A percentile compares a stretch with the other conserved stretches of the same genome.
Evolutionary conservation across 1,140 invertebrate genomes (phyloP).

Genomic region (Marisa cornuarietis): DNA sequence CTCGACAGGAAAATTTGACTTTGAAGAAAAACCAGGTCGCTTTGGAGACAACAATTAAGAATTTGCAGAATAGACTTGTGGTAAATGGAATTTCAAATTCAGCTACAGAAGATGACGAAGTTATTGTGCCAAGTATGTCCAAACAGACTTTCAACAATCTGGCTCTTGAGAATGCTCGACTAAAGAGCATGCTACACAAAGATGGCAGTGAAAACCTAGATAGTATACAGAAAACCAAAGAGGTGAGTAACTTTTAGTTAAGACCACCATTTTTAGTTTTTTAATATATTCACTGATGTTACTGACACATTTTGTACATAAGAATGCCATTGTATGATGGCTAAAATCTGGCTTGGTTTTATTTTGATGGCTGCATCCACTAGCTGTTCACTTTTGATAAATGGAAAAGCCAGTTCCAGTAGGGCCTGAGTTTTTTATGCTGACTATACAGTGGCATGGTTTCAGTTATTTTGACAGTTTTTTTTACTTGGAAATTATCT

Average conservation of each 20-base stretch:
- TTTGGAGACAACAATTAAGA: slow-evolving; percentile 49
- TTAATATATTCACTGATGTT: too few relatives aligned
- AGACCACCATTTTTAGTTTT: too few relatives aligned
- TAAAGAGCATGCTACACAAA: slow-evolving; percentile 41
- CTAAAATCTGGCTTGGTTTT: too few relatives aligned
- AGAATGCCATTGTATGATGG: too few relatives aligned
- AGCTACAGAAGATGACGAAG: slow-evolving; percentile 45
- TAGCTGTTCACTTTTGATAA: too few relatives aligned
- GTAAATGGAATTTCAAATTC: slow-evolving; percentile 30
- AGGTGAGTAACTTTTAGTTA: slow-evolving; percentile 12
- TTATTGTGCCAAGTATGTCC: slow-evolving; percentile 52
- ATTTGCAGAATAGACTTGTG: slow-evolving; percentile 53
- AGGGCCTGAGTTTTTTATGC: too few relatives aligned
- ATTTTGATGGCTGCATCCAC: too few relatives aligned
- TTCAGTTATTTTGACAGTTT: too few relatives aligned
- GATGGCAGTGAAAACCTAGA: slow-evolving; percentile 39
- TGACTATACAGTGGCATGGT: too few relatives aligned
- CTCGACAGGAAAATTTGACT: slow-evolving; percentile 42
- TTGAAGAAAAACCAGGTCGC: slow-evolving; percentile 41
- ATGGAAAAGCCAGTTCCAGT: too few relatives aligned
- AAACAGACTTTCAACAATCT: slow-evolving; percentile 56
- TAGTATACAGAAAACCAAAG: slow-evolving; percentile 6
- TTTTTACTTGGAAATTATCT: too few relatives aligned
- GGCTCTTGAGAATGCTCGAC: slow-evolving; percentile 50
- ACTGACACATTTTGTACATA: too few relatives aligned